Evolutionary conservation across 1,140 invertebrate genomes (phyloP).

Genomic region (Trachelipus rathkii): DNA sequence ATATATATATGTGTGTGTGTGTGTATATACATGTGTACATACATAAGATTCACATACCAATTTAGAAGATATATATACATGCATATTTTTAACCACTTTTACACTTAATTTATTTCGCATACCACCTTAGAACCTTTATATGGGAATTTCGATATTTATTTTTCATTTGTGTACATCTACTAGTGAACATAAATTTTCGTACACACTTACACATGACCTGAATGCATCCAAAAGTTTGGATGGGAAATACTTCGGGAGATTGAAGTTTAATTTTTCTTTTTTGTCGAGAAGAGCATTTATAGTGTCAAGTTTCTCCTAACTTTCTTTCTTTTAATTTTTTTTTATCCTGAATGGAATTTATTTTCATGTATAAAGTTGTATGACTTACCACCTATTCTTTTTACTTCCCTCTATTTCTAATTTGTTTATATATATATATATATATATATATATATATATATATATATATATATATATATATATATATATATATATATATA

Average conservation of each 20-base stretch:
- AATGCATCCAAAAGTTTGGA: no score
- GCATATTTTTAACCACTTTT: no score
- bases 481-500: slow-evolving; percentile 20
- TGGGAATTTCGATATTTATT: no score
- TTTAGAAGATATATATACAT: no score
- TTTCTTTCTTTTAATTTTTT: neutral
- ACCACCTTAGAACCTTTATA: no score
- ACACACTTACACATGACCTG: no score
- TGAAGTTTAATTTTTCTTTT: slow-evolving; percentile 6
- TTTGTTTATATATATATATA: slow-evolving; percentile 1
- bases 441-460: slow-evolving; percentile 25
- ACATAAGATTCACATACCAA: no score
- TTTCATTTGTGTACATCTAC: no score
- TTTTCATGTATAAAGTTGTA: neutral
- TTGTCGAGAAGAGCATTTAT: neutral
- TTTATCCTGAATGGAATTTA: neutral
- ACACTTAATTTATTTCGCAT: no score
- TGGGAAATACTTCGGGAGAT: neutral
- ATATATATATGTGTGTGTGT: no score
- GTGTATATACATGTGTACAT: no score
- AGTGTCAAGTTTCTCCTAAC: neutral
- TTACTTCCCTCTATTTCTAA: neutral
- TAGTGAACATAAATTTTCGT: no score
- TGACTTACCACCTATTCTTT: neutral
- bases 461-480: slow-evolving; percentile 17